phyloP scores from a whole-genome alignment of 2,113 vertebrate species.

The Rhinolophus ferrumequinum region DNA sequence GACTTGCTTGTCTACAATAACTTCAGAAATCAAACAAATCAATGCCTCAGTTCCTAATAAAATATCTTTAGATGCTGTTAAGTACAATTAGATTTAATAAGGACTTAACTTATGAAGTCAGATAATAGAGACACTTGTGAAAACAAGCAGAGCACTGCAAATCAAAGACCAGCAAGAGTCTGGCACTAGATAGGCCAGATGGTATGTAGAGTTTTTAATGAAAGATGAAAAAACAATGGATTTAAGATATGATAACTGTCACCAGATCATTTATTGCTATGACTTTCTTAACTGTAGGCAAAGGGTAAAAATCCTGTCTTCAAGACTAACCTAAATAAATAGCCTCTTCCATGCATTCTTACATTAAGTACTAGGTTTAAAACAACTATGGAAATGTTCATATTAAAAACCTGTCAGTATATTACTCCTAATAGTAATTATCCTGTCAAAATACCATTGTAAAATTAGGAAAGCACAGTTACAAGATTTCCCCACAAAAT shows the following conservation, averaged over 20 bases:
- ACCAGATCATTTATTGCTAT: background rate
- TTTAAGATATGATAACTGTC: background rate
- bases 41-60: background rate
- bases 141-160: constrained; percentile 2
- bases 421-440: background rate
- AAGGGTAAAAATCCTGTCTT: constrained; percentile 6
- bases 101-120: background rate
- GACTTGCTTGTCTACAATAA: background rate
- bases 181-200: background rate
- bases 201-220: background rate
- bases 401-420: constrained; percentile 6
- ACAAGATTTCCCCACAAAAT: background rate
- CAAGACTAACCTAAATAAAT: background rate
- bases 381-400: constrained; percentile 17
- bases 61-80: background rate
- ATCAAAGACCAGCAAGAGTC: background rate
- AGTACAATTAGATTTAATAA: background rate
- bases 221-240: background rate
- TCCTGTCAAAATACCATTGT: background rate
- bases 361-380: background rate
- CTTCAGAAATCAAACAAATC: constrained; percentile 1
- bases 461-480: constrained; percentile 52
- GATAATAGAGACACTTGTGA: background rate
- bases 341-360: background rate
- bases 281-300: background rate